Conservation (phyloP, 2,797 vertebrate genomes). For the Cyprinodon diabolis region DNA sequence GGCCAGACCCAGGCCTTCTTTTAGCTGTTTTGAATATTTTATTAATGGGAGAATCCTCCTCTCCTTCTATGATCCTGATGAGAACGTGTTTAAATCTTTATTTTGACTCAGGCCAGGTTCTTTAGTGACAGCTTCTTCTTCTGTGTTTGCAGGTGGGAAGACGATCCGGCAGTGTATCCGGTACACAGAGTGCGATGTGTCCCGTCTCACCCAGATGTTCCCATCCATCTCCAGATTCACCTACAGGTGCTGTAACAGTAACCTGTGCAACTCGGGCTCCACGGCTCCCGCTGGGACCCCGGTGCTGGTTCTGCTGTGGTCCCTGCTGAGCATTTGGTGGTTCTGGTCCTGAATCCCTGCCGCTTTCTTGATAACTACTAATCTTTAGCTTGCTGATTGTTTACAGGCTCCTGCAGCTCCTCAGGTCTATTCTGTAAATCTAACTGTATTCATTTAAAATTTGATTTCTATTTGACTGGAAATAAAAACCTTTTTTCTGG, state of each 20-base stretch:
- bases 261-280: slow-evolving; percentile 77
- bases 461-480: background rate
- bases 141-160: slow-evolving; percentile 72
- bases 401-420: slow-evolving; percentile 1
- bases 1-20: no score
- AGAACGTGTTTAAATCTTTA: background rate
- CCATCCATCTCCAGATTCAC: slow-evolving; percentile 72
- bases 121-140: background rate
- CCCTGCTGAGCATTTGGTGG: slow-evolving; percentile 63
- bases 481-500: background rate
- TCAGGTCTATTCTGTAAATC: slow-evolving; percentile 13
- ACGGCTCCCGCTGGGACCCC: slow-evolving; percentile 12
- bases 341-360: slow-evolving; percentile 24
- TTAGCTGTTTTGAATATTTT: background rate
- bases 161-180: slow-evolving; percentile 82
- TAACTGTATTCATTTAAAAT: background rate
- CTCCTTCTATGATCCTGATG: background rate
- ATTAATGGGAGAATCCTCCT: no score
- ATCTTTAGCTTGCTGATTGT: slow-evolving; percentile 7
- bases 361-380: background rate
- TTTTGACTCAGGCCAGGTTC: background rate
- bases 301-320: slow-evolving; percentile 42
- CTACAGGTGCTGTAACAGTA: slow-evolving; percentile 82
- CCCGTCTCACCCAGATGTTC: slow-evolving; percentile 80
- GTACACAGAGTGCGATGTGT: slow-evolving; percentile 82